Evolutionary conservation across 2,113 vertebrate genomes (phyloP), one percentile per base, ranked within the genome.

Genomic region (Podarcis cretensis): DNA sequence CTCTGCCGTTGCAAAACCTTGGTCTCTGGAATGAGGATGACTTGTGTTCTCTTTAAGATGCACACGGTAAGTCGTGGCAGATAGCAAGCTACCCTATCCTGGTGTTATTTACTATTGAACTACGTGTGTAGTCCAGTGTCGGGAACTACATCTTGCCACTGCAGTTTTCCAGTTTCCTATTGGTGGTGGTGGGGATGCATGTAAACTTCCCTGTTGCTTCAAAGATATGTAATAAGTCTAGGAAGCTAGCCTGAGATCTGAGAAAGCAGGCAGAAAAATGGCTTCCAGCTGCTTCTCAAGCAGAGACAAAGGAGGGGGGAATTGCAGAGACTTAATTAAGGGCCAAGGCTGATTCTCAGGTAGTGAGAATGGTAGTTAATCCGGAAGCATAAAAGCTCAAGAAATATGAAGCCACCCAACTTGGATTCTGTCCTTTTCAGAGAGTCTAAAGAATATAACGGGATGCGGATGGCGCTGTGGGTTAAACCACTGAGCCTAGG

Each of bases 1-100:
- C 83, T 96, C 73, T 95, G 94, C 75, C 91, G 96, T 95, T 74
- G 59, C 93, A 92, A 89, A 95, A 91, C 84, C 6, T 69, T 76
- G 57, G 87, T 71, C 90, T 90, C 87, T 94, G 92, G 81, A 91
- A 91, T 76, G 48, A 87, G 85, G 66, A 85, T 14, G 81, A 89
- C 79, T 48, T 74, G 57, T 57, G 83, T 6, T 89, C 90, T 94
- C 73, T 90, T 92, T 94, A 84, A 14, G 89, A 90, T 84, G 68
- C 90, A 21, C n/a, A 69, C 63, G 90, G 87, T 86, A 87, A 92
- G 85, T 74, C 57, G 87, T 84, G 63, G 30, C 69, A 92, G 87
- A 92, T 37, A 92, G 84, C 75, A 85, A 86, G 12, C 59, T 20
- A 20, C 80, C 30, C 40, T 37, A 23, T 43, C 76, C 68, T 81